phyloP scores from a whole-genome alignment of 2,113 vertebrate genomes.

The Podilymbus podiceps region DNA sequence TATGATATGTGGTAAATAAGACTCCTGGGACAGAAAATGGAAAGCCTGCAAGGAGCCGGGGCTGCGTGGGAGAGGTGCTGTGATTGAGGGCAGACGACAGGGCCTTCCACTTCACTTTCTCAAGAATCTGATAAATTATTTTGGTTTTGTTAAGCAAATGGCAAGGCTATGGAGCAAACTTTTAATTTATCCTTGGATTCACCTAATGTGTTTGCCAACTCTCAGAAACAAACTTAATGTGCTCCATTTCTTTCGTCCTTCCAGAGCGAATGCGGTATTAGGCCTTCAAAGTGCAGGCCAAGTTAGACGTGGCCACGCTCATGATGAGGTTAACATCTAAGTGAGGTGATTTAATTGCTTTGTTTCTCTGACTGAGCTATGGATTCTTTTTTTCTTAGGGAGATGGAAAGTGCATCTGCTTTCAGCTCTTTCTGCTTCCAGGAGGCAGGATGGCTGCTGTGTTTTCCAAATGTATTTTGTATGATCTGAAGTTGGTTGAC shows the following conservation, averaged over 20 bases:
- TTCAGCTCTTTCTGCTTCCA: background rate
- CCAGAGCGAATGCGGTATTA: fast-evolving
- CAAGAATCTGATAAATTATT: background rate
- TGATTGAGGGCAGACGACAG: background rate
- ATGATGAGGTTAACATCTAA: background rate
- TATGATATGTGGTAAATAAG: background rate
- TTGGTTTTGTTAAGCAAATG: background rate
- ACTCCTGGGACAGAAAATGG: background rate
- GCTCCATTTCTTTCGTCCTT: background rate
- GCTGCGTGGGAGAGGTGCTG: background rate
- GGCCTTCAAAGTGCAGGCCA: background rate
- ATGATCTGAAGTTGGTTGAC: background rate
- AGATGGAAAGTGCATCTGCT: background rate
- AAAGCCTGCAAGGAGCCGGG: background rate
- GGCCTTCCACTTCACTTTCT: background rate
- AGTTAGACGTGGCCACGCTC: background rate
- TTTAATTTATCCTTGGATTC: background rate
- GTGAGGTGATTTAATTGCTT: background rate
- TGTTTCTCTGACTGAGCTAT: background rate
- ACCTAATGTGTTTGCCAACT: background rate
- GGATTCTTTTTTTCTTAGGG: background rate
- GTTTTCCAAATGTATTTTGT: background rate
- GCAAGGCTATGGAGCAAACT: background rate
- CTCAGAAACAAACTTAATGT: fast-evolving
- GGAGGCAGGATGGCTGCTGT: background rate